A percentile compares a stretch with the other conserved stretches of the same genome.
These are phyloP conservation scores for Tetragnatha montana DNA, from an alignment of 2,888 invertebrate species.

Conservation along the genomic window DNA sequence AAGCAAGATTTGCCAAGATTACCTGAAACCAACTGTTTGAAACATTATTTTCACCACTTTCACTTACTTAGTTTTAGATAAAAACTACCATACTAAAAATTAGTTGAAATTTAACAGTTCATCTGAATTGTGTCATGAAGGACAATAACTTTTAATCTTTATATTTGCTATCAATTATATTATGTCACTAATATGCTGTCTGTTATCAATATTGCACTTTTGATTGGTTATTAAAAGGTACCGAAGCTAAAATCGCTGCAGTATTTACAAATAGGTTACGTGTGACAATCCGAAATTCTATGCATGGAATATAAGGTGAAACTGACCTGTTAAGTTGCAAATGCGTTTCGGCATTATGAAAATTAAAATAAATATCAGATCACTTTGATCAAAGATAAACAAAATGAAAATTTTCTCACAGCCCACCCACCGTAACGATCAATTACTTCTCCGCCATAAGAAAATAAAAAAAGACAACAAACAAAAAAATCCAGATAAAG, in stretches of 20 bases:
- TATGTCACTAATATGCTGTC: not conserved
- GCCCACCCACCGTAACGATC: slow-evolving; percentile 50
- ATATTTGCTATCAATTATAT: not conserved
- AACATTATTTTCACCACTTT: too few relatives aligned
- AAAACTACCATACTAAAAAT: too few relatives aligned
- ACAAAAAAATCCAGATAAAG: slow-evolving; percentile 16
- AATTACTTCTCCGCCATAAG: slow-evolving; percentile 48
- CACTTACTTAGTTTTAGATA: too few relatives aligned
- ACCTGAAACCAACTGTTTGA: too few relatives aligned
- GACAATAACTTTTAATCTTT: not conserved
- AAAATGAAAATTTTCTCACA: not conserved
- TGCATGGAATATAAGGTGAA: not conserved
- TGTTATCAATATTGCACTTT: not conserved
- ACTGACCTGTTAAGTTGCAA: slow-evolving; percentile 28
- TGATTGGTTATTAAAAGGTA: too few relatives aligned
- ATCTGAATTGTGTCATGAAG: not conserved
- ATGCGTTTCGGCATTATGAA: slow-evolving; percentile 32
- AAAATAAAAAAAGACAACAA: not conserved
- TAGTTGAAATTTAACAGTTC: too few relatives aligned
- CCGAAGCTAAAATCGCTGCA: not conserved
- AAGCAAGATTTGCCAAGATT: too few relatives aligned
- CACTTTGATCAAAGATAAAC: not conserved
- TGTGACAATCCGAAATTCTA: not conserved
- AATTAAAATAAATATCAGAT: not conserved
- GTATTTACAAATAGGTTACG: not conserved